Conservation (phyloP, 2,797 vertebrate genomes). For the Megaceryle alcyon region DNA sequence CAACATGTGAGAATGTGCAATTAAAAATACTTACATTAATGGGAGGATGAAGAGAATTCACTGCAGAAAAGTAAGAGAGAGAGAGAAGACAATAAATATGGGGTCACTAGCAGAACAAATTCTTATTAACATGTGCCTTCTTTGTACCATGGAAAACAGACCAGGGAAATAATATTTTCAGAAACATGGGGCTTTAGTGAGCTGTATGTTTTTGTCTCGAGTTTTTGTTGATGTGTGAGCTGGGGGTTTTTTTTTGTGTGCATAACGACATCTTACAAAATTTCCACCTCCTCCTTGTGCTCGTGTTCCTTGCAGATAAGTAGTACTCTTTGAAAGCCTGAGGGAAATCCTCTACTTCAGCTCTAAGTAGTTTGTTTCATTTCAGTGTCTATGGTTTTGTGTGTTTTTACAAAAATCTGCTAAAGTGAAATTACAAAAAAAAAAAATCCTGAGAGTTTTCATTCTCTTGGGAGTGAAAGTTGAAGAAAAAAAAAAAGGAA, state of each 20-base stretch:
- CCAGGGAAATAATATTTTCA: neutral
- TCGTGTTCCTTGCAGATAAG: neutral
- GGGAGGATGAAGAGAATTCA: neutral
- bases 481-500: neutral
- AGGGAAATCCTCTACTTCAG: neutral
- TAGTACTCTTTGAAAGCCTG: conserved; percentile 1
- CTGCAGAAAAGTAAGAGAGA: neutral
- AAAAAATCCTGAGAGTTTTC: neutral
- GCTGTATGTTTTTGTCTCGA: neutral
- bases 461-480: neutral
- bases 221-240: neutral
- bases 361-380: neutral
- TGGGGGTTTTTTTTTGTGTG: neutral
- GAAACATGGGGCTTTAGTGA: neutral
- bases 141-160: neutral
- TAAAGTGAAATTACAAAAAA: neutral
- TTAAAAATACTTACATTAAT: neutral
- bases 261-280: neutral
- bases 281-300: neutral
- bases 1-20: fast-evolving
- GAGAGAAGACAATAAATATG: neutral
- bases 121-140: neutral
- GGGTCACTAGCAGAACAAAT: neutral
- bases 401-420: neutral
- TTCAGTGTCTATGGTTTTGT: neutral